These are phyloP conservation scores for Misgurnus anguillicaudatus DNA, from an alignment of 2,113 vertebrate species.

Conservation along the genomic window DNA sequence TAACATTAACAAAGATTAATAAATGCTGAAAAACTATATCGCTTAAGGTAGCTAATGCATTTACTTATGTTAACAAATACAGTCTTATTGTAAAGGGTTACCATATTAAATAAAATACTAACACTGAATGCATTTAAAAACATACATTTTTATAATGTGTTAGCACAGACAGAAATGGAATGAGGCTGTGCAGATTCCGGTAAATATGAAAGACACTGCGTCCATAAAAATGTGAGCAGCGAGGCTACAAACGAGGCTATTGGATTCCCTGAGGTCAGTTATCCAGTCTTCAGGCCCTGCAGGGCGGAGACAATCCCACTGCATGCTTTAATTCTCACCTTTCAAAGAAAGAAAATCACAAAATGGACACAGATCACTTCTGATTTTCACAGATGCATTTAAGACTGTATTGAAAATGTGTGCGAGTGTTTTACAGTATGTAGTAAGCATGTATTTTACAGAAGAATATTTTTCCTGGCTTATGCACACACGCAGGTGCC, in stretches of 20 bases:
- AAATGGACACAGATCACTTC: slow-evolving; percentile 18
- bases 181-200: not conserved
- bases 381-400: slow-evolving; percentile 7
- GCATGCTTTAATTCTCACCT: slow-evolving; percentile 32
- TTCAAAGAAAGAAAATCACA: slow-evolving; percentile 38
- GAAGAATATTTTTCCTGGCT: slow-evolving; percentile 24
- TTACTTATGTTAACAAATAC: no score
- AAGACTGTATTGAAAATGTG: not conserved
- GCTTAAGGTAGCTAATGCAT: no score
- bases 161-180: not conserved
- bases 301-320: slow-evolving; percentile 40
- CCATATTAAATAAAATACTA: no score
- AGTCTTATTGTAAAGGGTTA: no score
- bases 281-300: not conserved
- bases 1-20: no score
- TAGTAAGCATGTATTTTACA: slow-evolving; percentile 9
- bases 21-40: no score
- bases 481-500: slow-evolving; percentile 17
- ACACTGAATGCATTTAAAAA: no score
- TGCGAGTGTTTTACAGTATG: slow-evolving; percentile 13
- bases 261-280: slow-evolving; percentile 32
- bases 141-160: not conserved
- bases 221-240: not conserved
- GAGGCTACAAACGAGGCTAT: slow-evolving; percentile 20
- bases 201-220: not conserved